phyloP scores from a whole-genome alignment of 2,797 vertebrate species.

The Apogon talboti region DNA sequence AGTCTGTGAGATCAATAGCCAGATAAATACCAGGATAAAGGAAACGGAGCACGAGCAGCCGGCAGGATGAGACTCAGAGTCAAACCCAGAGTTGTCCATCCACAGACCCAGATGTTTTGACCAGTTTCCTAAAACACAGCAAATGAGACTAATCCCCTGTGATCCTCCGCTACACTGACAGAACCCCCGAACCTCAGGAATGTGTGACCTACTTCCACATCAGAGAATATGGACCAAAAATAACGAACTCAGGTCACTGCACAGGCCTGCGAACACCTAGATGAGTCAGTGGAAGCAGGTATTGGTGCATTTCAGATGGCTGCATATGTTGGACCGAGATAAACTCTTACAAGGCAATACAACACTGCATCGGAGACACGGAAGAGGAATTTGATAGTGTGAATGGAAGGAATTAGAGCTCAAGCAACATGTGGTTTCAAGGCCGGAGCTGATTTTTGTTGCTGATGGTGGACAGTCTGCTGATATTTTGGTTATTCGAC shows the following conservation, averaged over 20 bases:
- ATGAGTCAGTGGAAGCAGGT: not conserved
- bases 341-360: too few species aligned
- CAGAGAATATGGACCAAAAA: conserved; percentile 40
- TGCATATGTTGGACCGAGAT: too few species aligned
- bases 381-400: too few species aligned
- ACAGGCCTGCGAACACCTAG: conserved; percentile 14
- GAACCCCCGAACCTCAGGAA: conserved; percentile 38
- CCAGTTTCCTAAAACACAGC: not conserved
- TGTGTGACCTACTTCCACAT: conserved; percentile 42
- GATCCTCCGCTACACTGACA: conserved; percentile 44
- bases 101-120: conserved; percentile 18
- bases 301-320: too few species aligned
- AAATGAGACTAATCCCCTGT: conserved; percentile 31
- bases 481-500: too few species aligned
- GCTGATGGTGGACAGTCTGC: too few species aligned
- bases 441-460: too few species aligned
- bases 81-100: not conserved
- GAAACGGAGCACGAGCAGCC: conserved; percentile 35
- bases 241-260: conserved; percentile 26
- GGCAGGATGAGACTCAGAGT: conserved; percentile 12
- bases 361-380: too few species aligned
- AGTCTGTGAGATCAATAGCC: conserved; percentile 9
- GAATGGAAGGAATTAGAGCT: too few species aligned
- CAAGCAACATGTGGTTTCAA: too few species aligned
- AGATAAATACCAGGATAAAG: conserved; percentile 22